Base-by-base conservation (phyloP, 2,113 vertebrate species). In the Leptodactylus fuscus region DNA sequence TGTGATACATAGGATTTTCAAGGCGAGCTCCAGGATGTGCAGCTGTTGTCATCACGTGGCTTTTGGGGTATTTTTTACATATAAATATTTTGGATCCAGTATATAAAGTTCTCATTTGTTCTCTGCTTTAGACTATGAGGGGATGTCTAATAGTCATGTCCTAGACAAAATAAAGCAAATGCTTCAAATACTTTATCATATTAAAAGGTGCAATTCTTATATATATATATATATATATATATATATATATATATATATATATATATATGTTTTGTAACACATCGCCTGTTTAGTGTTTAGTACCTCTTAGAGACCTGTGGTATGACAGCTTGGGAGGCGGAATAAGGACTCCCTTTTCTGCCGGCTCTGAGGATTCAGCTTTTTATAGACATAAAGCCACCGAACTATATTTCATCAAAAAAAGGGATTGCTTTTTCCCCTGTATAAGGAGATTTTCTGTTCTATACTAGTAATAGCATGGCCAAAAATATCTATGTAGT, bases 261-360 rank as follows among this genome's bases (percentile, higher is more conserved):
- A 1, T 8, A 20, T 34, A 73, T 73, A 71, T 53, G 27, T 69
- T 81, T 48, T 36, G 7, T 8, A 11, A 11, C 7, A 5, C 70
- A 76, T n/a, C 27, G 38, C 49, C 22, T 75, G n/a, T 70, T 32
- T 75, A n/a, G n/a, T n/a, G 22, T 74, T 55, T 74, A 62, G 70
- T 75, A 75, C 81, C 38, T 83, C 76, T 74, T 60, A 75, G 74
- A 83, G 81, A 22, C 81, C 53, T 82, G 71, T 60, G 82, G 82
- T 46, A 60, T 83, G 41, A 65, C 27, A 49, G 55, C 24, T 76
- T 76, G 82, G 65, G 69, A 51, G 69, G 22, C 36, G 60, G 38
- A 82, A 84, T 65, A 84, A 76, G 55, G 53, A 65, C 53, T 53
- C 53, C 71, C 82, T 84, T 84, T n/a, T 76, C 24, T 76, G 20